These are phyloP conservation scores for Motacilla alba DNA, from an alignment of 2,113 vertebrate genomes.

Conservation along the genomic window DNA sequence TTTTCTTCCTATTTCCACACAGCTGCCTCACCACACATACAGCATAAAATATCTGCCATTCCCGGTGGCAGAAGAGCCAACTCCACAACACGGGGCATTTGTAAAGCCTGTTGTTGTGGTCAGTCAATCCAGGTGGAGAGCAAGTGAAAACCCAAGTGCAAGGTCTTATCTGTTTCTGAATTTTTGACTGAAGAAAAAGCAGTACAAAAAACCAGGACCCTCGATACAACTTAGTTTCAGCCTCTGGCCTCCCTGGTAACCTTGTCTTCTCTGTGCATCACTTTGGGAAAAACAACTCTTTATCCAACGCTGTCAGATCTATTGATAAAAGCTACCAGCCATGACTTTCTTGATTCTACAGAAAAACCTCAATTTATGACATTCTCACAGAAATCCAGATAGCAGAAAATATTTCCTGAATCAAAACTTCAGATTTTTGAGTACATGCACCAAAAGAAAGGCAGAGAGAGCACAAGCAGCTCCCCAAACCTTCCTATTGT, in stretches of 20 bases:
- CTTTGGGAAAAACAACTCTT: not conserved
- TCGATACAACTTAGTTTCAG: not conserved
- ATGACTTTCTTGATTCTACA: not conserved
- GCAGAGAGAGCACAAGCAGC: not conserved
- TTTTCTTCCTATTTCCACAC: not conserved
- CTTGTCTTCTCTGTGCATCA: not conserved
- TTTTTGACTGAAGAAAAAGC: not conserved
- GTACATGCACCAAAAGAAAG: not conserved
- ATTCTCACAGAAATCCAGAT: not conserved
- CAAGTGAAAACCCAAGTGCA: not conserved
- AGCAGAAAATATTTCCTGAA: not conserved
- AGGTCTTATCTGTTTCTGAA: not conserved
- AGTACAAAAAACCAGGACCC: not conserved
- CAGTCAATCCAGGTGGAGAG: not conserved
- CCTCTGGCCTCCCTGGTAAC: not conserved
- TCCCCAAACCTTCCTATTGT: not conserved
- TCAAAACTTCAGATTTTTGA: not conserved
- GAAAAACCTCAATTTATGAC: not conserved
- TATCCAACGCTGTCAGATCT: not conserved
- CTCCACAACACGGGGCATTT: not conserved
- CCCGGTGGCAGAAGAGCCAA: not conserved
- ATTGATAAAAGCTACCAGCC: not conserved
- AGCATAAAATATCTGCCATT: not conserved
- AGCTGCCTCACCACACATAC: not conserved
- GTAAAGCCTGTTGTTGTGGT: not conserved